A percentile compares a stretch with the other conserved stretches of the same genome.
phyloP scores from a whole-genome alignment of 2,888 invertebrate species.

The Troides aeacus region DNA sequence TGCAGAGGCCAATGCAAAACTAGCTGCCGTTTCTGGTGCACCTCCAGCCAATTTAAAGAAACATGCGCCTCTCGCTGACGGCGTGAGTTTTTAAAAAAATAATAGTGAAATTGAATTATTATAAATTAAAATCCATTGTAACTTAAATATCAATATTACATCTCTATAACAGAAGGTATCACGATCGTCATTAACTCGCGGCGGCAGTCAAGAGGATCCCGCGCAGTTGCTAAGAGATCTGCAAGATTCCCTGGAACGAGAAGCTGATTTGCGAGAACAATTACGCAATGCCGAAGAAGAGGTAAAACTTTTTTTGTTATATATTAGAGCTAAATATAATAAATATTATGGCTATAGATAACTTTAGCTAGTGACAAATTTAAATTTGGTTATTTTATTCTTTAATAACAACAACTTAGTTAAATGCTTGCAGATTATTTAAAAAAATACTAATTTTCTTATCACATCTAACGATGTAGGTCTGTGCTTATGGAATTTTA shows the following conservation, averaged over 20 bases:
- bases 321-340: background rate
- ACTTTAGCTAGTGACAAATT: background rate
- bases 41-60: constrained; percentile 75
- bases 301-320: constrained; percentile 63
- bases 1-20: constrained; percentile 82
- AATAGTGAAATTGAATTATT: too few species aligned
- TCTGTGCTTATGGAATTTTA: constrained; percentile 43
- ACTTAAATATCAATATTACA: background rate
- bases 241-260: constrained; percentile 94
- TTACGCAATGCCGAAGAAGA: constrained; percentile 96
- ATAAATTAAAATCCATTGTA: too few species aligned
- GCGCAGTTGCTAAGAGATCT: constrained; percentile 91
- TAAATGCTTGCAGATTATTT: background rate
- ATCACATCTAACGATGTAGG: background rate
- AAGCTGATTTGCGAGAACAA: constrained; percentile 96
- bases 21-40: constrained; percentile 64
- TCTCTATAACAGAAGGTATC: constrained; percentile 81
- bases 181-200: constrained; percentile 86
- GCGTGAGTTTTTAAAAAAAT: constrained; percentile 58
- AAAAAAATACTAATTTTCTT: constrained; percentile 4
- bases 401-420: constrained; percentile 7
- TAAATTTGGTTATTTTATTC: constrained; percentile 1
- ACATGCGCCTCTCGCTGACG: constrained; percentile 81
- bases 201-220: constrained; percentile 90
- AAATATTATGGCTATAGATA: background rate